Base-by-base conservation (phyloP, 2,797 vertebrate genomes). In the Benthosema pterotum region DNA sequence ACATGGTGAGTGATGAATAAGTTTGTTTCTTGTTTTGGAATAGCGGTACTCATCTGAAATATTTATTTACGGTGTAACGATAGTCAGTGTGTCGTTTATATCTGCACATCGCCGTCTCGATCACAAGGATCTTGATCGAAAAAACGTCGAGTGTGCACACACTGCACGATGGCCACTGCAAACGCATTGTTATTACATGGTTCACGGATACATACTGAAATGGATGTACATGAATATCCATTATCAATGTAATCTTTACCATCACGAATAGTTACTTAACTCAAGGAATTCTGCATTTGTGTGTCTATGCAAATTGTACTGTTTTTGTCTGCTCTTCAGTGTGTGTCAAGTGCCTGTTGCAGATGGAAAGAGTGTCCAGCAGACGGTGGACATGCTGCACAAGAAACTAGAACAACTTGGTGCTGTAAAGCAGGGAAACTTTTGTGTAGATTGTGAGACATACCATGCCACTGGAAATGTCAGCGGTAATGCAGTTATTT, bases 341-440 rank as follows among this genome's bases (percentile, higher is more conserved):
- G 96, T 99, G 82, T 94, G 95, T 72, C 96, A 98, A 90, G 93
- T 97, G 75, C 95, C 97, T 0, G 91, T 97, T 78, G 83, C 91
- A 2, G 97, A 98, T 82, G 96, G 97, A 15, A 99, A 97, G 88
- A 98, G 95, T 42, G 93, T 98, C 54, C 97, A 97, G 90, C 97
- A 99, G 88, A 96, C 96, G 0, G 95, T 98, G 69, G 97, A 99
- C 71, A 75, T 94, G 15, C 88, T 98, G 73, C 95, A 97, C 58
- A 93, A 92, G 71, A 97, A 95, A 16, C 80, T 98, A 88, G 97
- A 98, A 80, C 88, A 95, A 79, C 91, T 99, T 42, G 95, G 96
- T 1, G 96, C 97, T 3, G 94, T 95, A 71, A 98, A 99, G 71
- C 96, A 98, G 71, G 96, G 97, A 1, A 96, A 92, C 0, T 99